phyloP scores from a whole-genome alignment of 2,888 invertebrate genomes.

The Habroteleia sp. region DNA sequence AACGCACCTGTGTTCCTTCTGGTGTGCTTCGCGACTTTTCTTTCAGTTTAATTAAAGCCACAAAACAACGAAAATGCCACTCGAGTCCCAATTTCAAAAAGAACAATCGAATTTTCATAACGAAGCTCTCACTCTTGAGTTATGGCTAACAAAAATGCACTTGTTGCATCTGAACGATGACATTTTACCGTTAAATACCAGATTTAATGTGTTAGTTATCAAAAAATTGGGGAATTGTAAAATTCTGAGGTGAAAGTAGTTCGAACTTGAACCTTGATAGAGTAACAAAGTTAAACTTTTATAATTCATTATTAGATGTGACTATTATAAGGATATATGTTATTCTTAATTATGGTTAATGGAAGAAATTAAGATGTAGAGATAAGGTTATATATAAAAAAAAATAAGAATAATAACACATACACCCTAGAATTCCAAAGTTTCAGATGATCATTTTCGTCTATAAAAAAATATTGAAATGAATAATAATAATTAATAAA shows the following conservation, averaged over 20 bases:
- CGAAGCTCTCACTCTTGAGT: slow-evolving; percentile 10
- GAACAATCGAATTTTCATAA: slow-evolving; percentile 1
- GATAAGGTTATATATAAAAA: too few species aligned
- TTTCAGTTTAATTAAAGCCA: slow-evolving; percentile 21
- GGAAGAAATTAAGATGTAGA: too few species aligned
- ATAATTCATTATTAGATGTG: too few species aligned
- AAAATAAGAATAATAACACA: too few species aligned
- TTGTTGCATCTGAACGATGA: slow-evolving; percentile 17
- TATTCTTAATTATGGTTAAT: too few species aligned
- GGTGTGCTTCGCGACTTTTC: background rate
- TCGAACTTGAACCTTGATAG: background rate
- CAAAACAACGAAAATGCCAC: background rate
- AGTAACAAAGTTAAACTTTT: slow-evolving; percentile 24
- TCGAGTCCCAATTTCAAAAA: background rate
- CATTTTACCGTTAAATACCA: slow-evolving; percentile 5
- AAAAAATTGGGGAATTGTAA: slow-evolving; percentile 21
- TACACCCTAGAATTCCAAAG: too few species aligned
- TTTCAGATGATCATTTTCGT: too few species aligned
- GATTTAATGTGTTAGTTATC: slow-evolving; percentile 28
- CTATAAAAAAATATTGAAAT: too few species aligned
- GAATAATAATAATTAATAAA: too few species aligned
- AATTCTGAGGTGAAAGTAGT: slow-evolving; percentile 34
- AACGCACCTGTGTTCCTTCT: slow-evolving; percentile 54
- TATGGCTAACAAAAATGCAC: slow-evolving; percentile 13
- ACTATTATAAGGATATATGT: too few species aligned